A percentile compares a stretch with the other conserved stretches of the same genome.
phyloP scores from a whole-genome alignment of 2,113 vertebrate genomes.

The Neotragus pygmaeus region DNA sequence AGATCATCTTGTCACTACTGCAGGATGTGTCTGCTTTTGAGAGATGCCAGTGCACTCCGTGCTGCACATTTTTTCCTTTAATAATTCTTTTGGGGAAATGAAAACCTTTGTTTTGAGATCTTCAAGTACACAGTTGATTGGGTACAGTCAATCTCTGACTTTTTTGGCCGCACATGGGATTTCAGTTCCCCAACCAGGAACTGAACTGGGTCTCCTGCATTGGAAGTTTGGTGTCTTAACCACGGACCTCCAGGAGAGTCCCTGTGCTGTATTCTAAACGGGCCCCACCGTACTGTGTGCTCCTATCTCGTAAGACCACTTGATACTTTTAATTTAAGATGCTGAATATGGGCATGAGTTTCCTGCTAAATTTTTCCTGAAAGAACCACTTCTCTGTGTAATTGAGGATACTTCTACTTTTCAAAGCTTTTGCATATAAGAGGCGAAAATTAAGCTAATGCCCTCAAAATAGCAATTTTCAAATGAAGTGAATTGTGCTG shows the following conservation, averaged over 20 bases:
- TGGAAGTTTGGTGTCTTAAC: neutral
- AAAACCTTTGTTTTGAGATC: neutral
- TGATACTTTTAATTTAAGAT: neutral
- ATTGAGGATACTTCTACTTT: neutral
- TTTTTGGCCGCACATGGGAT: neutral
- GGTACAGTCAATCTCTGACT: neutral
- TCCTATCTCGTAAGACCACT: neutral
- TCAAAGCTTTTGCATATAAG: neutral
- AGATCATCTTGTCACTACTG: neutral
- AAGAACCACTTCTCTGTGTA: neutral
- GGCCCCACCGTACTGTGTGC: neutral
- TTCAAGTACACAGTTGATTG: neutral
- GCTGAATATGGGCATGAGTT: neutral
- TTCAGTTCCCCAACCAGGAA: neutral
- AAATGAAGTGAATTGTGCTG: neutral
- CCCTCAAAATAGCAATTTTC: conserved; percentile 2
- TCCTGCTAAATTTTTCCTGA: neutral
- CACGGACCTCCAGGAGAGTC: neutral
- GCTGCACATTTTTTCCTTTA: neutral
- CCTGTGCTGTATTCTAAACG: neutral
- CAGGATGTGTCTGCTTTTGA: neutral
- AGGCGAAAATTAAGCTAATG: conserved; percentile 15
- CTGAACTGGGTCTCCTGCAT: neutral
- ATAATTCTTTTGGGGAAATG: neutral
- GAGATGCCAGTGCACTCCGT: neutral